Conservation (phyloP, 2,888 invertebrate species). For the Ptychoptera contaminata region DNA sequence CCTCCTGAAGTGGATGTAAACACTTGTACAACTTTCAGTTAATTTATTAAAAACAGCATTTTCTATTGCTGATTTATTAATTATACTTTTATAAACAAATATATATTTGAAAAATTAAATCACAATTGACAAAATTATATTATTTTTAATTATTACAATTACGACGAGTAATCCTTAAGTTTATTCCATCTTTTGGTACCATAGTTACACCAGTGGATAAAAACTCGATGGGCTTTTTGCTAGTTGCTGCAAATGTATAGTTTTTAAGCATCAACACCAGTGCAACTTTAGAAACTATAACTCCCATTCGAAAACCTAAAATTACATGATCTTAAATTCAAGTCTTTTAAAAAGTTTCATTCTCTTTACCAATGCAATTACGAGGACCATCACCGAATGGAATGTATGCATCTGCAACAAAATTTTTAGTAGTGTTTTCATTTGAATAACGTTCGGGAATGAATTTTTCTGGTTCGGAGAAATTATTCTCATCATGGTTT, state of each 20-base stretch:
- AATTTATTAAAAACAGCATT: too few relatives aligned
- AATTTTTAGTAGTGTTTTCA: slow-evolving; percentile 14
- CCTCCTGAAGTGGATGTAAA: too few relatives aligned
- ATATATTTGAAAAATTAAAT: too few relatives aligned
- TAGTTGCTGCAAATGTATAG: slow-evolving; percentile 18
- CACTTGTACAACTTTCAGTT: too few relatives aligned
- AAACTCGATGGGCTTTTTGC: slow-evolving; percentile 19
- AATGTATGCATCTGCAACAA: slow-evolving; percentile 19
- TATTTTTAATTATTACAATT: too few relatives aligned
- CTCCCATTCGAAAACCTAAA: slow-evolving; percentile 17
- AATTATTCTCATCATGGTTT: slow-evolving; percentile 29
- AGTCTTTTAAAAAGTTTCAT: too few relatives aligned
- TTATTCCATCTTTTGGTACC: slow-evolving; percentile 20
- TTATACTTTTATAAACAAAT: too few relatives aligned
- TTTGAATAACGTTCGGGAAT: slow-evolving; percentile 30
- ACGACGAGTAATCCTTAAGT: slow-evolving; percentile 14
- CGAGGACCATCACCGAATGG: slow-evolving; percentile 30
- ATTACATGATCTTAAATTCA: background rate
- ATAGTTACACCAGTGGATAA: slow-evolving; percentile 18
- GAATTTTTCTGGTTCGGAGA: slow-evolving; percentile 28
- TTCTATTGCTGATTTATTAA: too few relatives aligned
- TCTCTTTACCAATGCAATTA: slow-evolving; percentile 27
- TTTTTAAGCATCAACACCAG: slow-evolving; percentile 20
- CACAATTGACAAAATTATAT: too few relatives aligned
- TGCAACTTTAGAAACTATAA: slow-evolving; percentile 22